These are phyloP conservation scores for Zaprionus africanus DNA, from an alignment of 1,140 invertebrate species.

Conservation along the genomic window DNA sequence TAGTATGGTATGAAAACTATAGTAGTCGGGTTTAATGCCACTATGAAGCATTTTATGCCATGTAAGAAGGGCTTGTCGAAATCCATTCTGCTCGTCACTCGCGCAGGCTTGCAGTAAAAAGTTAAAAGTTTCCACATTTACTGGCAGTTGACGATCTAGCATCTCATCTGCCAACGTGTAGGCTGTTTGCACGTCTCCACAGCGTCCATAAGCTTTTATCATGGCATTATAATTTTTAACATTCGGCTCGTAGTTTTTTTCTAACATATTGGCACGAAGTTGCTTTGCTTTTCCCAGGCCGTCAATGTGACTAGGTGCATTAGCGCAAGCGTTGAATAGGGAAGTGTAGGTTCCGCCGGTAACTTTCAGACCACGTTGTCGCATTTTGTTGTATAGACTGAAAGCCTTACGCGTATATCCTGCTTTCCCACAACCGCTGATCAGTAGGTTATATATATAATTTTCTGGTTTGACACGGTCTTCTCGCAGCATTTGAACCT, in stretches of 20 bases:
- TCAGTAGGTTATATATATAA: conserved; percentile 92
- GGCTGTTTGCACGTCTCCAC: conserved; percentile 90
- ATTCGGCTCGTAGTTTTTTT: conserved; percentile 89
- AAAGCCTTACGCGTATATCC: conserved; percentile 95
- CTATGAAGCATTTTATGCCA: conserved; percentile 92
- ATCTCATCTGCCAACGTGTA: conserved; percentile 94
- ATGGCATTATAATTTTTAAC: conserved; percentile 93
- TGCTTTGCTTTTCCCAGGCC: conserved; percentile 88
- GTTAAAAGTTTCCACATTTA: conserved; percentile 90
- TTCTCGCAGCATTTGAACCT: conserved; percentile 89
- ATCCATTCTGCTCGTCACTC: conserved; percentile 90
- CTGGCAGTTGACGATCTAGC: conserved; percentile 87
- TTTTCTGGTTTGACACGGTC: conserved; percentile 91
- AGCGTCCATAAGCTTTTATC: conserved; percentile 95
- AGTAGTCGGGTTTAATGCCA: conserved; percentile 88
- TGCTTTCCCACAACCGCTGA: conserved; percentile 90
- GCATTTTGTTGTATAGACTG: conserved; percentile 92
- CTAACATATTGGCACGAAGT: conserved; percentile 88
- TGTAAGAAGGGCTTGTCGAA: conserved; percentile 91
- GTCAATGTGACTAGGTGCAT: conserved; percentile 89
- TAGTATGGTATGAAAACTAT: conserved; percentile 92
- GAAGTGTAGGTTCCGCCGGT: conserved; percentile 91
- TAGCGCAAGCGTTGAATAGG: conserved; percentile 94
- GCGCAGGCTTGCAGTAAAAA: conserved; percentile 94
- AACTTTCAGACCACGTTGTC: conserved; percentile 88